Conservation (phyloP, 2,797 vertebrate species). For the Podarcis siculus region DNA sequence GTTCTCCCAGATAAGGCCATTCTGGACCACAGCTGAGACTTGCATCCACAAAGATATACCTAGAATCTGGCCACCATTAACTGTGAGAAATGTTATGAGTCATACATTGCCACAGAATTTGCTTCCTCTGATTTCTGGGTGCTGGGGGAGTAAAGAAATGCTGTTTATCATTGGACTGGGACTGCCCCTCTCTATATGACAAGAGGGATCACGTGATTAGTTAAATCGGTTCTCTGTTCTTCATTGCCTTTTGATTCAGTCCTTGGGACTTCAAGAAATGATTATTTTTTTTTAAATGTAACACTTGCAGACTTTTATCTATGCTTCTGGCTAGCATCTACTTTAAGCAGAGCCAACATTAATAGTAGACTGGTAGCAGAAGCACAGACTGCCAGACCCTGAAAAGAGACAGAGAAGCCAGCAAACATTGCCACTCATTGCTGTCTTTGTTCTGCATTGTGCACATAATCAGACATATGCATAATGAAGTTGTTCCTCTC, state of each 20-base stretch:
- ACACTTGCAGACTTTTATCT: conserved; percentile 7
- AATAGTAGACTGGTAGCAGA: background rate
- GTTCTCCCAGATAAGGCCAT: background rate
- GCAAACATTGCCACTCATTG: background rate
- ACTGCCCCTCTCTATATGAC: background rate
- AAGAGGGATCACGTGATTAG: background rate
- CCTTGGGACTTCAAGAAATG: background rate
- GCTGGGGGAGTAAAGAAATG: background rate
- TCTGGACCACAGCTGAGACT: background rate
- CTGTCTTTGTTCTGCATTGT: background rate
- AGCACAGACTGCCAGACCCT: background rate
- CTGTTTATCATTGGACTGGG: background rate
- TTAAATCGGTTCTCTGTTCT: background rate
- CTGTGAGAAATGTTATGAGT: background rate
- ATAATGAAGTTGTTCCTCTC: background rate
- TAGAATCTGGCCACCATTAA: background rate
- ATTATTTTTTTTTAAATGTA: background rate
- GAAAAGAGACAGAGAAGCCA: background rate
- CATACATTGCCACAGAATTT: background rate
- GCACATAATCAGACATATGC: background rate
- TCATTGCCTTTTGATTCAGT: background rate
- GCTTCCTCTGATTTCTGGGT: background rate
- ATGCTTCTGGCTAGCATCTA: background rate
- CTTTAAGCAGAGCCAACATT: background rate
- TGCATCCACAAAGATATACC: background rate